These are phyloP conservation scores for Alcedo atthis DNA, from an alignment of 2,797 vertebrate species.

Conservation along the genomic window DNA sequence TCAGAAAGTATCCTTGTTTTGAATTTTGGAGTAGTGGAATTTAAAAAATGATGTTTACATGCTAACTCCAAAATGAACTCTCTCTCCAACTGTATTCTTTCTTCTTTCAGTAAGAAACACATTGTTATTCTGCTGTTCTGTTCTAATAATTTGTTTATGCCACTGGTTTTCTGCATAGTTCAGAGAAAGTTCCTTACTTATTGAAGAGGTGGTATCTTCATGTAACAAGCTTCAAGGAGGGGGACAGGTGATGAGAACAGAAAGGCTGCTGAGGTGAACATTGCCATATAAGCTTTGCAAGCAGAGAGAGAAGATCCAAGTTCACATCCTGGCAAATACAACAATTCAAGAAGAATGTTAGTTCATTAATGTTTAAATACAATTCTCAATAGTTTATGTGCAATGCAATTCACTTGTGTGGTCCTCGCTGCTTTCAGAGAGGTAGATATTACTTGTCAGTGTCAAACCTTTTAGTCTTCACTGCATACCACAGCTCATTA, in stretches of 20 bases:
- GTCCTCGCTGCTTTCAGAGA: constrained; percentile 23
- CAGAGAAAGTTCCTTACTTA: background rate
- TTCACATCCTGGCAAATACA: constrained; percentile 22
- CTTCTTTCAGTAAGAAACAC: background rate
- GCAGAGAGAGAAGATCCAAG: background rate
- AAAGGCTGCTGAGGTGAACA: background rate
- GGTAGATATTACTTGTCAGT: constrained; percentile 17
- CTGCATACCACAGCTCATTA: constrained; percentile 58
- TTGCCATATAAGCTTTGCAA: background rate
- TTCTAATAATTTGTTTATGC: background rate
- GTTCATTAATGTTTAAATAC: constrained; percentile 44
- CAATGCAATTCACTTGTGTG: constrained; percentile 17
- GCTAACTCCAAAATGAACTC: background rate
- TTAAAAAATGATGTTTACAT: background rate
- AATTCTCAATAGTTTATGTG: constrained; percentile 37
- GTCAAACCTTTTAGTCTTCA: constrained; percentile 62
- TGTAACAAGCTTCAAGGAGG: background rate
- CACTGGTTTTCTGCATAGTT: background rate
- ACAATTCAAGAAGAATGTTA: constrained; percentile 14
- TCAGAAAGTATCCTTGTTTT: background rate
- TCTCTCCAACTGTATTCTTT: background rate
- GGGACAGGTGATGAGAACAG: background rate
- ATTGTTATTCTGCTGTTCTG: background rate
- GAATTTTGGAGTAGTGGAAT: background rate
- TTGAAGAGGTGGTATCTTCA: background rate